Evolutionary conservation across 2,797 vertebrate genomes (phyloP).

Genomic region (Enoplosus armatus): DNA sequence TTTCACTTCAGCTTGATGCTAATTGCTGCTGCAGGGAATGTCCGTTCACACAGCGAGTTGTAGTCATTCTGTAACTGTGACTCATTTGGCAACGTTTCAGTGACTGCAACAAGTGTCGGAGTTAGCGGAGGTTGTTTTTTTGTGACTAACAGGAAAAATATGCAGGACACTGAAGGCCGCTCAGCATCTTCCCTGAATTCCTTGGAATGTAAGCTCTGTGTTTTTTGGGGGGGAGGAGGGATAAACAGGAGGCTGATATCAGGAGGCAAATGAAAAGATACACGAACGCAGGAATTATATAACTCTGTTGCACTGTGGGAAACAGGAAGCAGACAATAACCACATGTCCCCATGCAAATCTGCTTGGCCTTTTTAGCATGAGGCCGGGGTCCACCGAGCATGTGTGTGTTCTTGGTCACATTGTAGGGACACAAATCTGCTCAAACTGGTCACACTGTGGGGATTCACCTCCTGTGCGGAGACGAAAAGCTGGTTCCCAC

Average conservation of each 20-base stretch:
- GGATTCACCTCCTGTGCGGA: conserved; percentile 4
- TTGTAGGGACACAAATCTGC: neutral
- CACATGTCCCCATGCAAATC: conserved; percentile 37
- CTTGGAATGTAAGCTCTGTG: conserved; percentile 12
- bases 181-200: conserved; percentile 22
- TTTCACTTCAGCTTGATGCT: conserved; percentile 45
- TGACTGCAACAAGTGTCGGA: conserved; percentile 35
- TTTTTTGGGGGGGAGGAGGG: neutral
- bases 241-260: conserved; percentile 27
- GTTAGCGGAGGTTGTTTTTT: neutral
- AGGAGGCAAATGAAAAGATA: conserved; percentile 34
- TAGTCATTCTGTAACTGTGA: conserved; percentile 53
- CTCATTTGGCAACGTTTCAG: conserved; percentile 50
- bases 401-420: neutral
- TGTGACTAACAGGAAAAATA: conserved; percentile 36
- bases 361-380: conserved; percentile 1
- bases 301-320: conserved; percentile 47
- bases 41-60: conserved; percentile 18
- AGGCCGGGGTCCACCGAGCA: neutral
- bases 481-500: neutral
- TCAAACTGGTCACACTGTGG: neutral
- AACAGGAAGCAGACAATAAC: conserved; percentile 48
- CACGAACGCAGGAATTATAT: conserved; percentile 38
- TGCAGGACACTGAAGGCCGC: conserved; percentile 20
- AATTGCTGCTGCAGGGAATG: conserved; percentile 43